phyloP scores from a whole-genome alignment of 1,140 invertebrate species.

The Aricia agestis region DNA sequence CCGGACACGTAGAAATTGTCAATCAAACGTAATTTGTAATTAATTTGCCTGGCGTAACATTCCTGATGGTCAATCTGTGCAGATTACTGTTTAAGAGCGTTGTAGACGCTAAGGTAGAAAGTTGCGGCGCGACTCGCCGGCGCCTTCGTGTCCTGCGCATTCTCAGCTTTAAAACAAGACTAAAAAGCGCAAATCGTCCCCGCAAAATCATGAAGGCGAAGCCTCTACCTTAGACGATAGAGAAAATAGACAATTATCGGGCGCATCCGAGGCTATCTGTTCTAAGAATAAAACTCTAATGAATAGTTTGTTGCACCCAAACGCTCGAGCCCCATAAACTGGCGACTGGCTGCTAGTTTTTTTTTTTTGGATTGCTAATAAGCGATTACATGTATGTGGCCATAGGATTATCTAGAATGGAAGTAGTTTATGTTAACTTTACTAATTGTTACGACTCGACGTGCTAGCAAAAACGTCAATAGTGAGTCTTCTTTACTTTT shows the following conservation, averaged over 20 bases:
- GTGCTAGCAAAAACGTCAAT: neutral
- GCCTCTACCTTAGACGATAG: constrained; percentile 40
- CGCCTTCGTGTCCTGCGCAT: constrained; percentile 71
- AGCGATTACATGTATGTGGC: neutral
- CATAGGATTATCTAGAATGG: neutral
- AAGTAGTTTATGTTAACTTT: constrained; percentile 1
- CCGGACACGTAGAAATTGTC: constrained; percentile 34
- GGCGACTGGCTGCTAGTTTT: constrained; percentile 28
- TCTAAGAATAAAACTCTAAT: constrained; percentile 56
- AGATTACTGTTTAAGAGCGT: constrained; percentile 70
- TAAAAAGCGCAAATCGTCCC: constrained; percentile 48
- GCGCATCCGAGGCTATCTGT: constrained; percentile 45
- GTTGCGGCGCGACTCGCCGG: constrained; percentile 69
- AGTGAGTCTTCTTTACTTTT: neutral
- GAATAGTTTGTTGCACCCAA: constrained; percentile 52
- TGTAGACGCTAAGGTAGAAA: constrained; percentile 73
- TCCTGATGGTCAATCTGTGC: constrained; percentile 63
- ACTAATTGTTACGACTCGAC: neutral
- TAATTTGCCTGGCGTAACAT: constrained; percentile 68
- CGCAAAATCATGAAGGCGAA: constrained; percentile 37
- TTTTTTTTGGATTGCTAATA: constrained; percentile 26
- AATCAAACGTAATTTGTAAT: constrained; percentile 60
- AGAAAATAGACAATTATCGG: constrained; percentile 55
- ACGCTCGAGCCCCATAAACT: constrained; percentile 45
- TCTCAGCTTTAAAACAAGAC: constrained; percentile 61